Evolutionary conservation across 2,888 invertebrate genomes (phyloP).

Genomic region (Hartigia nigra): DNA sequence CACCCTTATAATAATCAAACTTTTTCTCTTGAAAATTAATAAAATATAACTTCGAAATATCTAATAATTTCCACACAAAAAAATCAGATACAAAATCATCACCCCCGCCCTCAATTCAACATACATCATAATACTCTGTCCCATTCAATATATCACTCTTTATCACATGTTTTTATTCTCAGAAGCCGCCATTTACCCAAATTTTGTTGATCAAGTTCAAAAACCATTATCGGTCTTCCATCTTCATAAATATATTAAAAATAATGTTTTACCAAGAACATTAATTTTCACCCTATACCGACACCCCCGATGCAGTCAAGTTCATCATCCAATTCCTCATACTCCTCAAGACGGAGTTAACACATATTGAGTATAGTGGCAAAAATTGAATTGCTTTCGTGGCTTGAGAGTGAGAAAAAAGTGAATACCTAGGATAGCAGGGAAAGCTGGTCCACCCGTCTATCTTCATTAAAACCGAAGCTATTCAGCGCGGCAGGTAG

Average conservation of each 20-base stretch:
- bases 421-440: neutral
- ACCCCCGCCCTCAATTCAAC: neutral
- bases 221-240: neutral
- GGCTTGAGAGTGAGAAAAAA: neutral
- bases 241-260: neutral
- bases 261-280: neutral
- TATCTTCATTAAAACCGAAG: conserved; percentile 8
- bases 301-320: neutral
- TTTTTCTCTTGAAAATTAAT: neutral
- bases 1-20: too few species aligned
- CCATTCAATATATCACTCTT: too few species aligned
- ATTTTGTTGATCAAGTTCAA: too few species aligned
- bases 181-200: neutral
- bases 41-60: neutral
- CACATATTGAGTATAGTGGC: neutral
- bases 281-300: neutral
- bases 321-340: neutral
- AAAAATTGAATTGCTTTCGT: neutral
- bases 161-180: neutral
- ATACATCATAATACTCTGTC: too few species aligned
- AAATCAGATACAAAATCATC: too few species aligned
- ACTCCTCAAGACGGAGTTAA: neutral
- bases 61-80: neutral
- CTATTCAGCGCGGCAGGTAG: conserved; percentile 12
- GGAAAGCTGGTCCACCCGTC: conserved; percentile 1